A percentile compares a stretch with the other conserved stretches of the same genome.
phyloP scores from a whole-genome alignment of 2,113 vertebrate genomes.

The Agapornis roseicollis region DNA sequence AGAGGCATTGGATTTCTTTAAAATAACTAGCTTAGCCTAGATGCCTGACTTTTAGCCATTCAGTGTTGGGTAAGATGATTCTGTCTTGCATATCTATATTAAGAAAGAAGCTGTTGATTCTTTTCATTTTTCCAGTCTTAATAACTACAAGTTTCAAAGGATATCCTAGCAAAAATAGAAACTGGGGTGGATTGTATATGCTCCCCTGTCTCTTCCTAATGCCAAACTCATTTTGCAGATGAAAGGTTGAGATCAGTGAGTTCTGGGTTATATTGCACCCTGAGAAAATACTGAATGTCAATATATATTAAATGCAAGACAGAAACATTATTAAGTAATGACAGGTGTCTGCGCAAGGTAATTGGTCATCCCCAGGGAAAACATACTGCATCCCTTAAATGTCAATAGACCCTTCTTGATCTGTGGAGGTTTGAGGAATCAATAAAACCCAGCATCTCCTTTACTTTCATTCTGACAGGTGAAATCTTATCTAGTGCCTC shows the following conservation, averaged over 20 bases:
- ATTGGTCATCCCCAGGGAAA: neutral
- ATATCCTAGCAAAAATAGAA: neutral
- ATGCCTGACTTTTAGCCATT: neutral
- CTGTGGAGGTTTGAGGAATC: neutral
- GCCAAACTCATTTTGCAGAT: neutral
- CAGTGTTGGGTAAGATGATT: neutral
- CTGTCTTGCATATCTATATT: neutral
- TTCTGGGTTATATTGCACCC: neutral
- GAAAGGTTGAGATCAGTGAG: neutral
- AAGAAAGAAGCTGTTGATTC: neutral
- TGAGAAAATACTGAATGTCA: neutral
- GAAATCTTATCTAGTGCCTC: neutral
- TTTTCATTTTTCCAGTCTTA: neutral
- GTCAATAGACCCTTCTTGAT: neutral
- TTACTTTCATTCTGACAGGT: neutral
- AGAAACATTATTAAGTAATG: neutral
- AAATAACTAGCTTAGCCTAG: neutral
- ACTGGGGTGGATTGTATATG: fast-evolving
- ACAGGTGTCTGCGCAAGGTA: neutral
- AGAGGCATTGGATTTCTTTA: neutral
- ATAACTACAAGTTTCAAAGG: neutral
- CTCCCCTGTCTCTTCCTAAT: neutral
- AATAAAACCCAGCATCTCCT: neutral
- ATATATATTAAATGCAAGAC: neutral
- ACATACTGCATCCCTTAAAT: neutral